Evolutionary conservation across 2,797 vertebrate genomes (phyloP).

Genomic region (Tragelaphus oryx): DNA sequence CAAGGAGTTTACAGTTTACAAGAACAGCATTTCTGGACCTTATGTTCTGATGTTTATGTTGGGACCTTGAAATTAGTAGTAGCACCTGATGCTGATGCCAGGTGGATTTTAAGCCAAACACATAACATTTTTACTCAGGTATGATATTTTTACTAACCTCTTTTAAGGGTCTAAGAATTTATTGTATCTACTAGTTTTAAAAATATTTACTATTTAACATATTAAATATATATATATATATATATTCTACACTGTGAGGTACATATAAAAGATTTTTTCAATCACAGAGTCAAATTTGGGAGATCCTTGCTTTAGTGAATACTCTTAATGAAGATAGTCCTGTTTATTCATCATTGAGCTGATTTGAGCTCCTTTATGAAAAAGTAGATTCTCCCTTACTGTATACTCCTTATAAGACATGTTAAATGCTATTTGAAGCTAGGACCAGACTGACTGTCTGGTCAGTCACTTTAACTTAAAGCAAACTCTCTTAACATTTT

Average conservation of each 20-base stretch:
- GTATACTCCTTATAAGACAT: not conserved
- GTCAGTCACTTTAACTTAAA: not conserved
- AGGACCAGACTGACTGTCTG: not conserved
- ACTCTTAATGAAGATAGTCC: not conserved
- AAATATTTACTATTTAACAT: not conserved
- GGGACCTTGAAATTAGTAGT: constrained; percentile 95
- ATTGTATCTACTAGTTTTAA: not conserved
- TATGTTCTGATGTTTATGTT: constrained; percentile 95
- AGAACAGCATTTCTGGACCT: constrained; percentile 98
- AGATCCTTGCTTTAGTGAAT: not conserved
- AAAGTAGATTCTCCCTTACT: not conserved
- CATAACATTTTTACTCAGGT: constrained; percentile 99
- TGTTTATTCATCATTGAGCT: not conserved
- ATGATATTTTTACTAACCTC: constrained; percentile 43
- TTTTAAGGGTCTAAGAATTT: not conserved
- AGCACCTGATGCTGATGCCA: constrained; percentile 94
- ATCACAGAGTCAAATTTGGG: not conserved
- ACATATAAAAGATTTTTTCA: not conserved
- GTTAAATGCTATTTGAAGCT: not conserved
- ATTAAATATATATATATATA: not conserved
- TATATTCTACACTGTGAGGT: not conserved
- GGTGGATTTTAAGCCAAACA: constrained; percentile 97
- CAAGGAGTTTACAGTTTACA: constrained; percentile 97
- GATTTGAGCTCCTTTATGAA: not conserved
- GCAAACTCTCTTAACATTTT: not conserved